Evolutionary conservation across 2,888 invertebrate species (phyloP).

Genomic region (Serrognathus titanus): DNA sequence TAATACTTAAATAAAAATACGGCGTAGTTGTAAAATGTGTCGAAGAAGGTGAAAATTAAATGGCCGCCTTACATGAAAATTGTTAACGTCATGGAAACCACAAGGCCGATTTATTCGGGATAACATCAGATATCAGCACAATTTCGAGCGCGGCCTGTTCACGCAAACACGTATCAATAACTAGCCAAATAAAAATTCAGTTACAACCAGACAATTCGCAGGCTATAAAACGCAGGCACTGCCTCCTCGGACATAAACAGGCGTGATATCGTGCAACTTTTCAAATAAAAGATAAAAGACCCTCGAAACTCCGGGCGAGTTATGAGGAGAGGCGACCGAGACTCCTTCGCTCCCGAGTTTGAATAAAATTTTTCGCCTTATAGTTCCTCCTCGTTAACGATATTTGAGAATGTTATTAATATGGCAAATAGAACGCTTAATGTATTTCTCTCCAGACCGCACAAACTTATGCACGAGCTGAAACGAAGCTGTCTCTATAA

Average conservation of each 20-base stretch:
- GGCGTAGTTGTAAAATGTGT: too few species aligned
- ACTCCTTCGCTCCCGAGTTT: background rate
- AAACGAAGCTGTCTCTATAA: background rate
- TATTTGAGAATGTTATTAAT: too few species aligned
- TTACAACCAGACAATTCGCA: conserved; percentile 30
- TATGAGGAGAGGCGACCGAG: background rate
- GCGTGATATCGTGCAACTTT: conserved; percentile 38
- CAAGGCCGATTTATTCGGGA: too few species aligned
- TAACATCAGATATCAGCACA: background rate
- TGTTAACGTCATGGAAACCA: too few species aligned
- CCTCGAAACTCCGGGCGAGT: background rate
- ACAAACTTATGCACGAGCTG: background rate
- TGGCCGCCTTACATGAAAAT: too few species aligned
- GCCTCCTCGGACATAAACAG: conserved; percentile 36
- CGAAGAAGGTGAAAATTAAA: too few species aligned
- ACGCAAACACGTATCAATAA: conserved; percentile 4
- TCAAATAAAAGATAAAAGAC: conserved; percentile 38
- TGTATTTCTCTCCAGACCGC: background rate
- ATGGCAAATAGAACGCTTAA: background rate
- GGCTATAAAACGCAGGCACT: conserved; percentile 37
- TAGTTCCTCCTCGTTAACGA: too few species aligned
- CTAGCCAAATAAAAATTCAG: conserved; percentile 15
- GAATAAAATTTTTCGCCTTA: background rate
- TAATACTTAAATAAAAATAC: too few species aligned
- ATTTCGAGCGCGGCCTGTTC: background rate